Evolutionary conservation across 2,113 vertebrate species (phyloP).

Genomic region (Scopus umbretta): DNA sequence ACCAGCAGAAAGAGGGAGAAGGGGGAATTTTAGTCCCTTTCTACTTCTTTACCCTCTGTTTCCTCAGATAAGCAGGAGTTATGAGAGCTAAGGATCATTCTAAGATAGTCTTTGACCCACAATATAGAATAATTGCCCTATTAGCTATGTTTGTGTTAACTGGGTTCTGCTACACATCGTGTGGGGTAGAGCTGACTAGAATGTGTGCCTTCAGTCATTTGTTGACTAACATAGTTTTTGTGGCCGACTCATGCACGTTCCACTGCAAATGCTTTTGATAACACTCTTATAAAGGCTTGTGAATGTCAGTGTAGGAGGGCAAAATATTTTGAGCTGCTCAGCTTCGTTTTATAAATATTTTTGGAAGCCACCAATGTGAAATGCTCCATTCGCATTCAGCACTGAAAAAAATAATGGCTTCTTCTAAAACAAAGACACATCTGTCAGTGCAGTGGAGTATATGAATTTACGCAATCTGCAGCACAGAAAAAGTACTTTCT

Average conservation of each 20-base stretch:
- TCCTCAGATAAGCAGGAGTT: neutral
- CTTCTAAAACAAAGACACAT: slow-evolving; percentile 63
- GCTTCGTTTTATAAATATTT: slow-evolving; percentile 49
- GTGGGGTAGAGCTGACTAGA: neutral
- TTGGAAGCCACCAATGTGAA: slow-evolving; percentile 52
- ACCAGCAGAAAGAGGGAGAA: neutral
- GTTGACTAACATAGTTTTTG: neutral
- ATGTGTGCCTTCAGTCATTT: neutral
- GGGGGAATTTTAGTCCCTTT: neutral
- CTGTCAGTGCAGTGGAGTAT: slow-evolving; percentile 43
- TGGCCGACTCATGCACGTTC: neutral
- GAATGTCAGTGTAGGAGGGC: slow-evolving; percentile 46
- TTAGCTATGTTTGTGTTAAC: neutral
- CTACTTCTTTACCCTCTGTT: neutral
- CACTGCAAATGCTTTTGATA: slow-evolving; percentile 24
- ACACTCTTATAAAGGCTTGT: neutral
- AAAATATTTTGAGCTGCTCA: slow-evolving; percentile 56
- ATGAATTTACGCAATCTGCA: slow-evolving; percentile 51
- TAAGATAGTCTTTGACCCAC: neutral
- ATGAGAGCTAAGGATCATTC: neutral
- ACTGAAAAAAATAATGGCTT: slow-evolving; percentile 19
- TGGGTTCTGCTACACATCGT: neutral
- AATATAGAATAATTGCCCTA: neutral
- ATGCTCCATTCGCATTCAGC: slow-evolving; percentile 27
- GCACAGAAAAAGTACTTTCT: slow-evolving; percentile 49